Conservation (phyloP, 2,113 vertebrate genomes). For the Craseonycteris thonglongyai region DNA sequence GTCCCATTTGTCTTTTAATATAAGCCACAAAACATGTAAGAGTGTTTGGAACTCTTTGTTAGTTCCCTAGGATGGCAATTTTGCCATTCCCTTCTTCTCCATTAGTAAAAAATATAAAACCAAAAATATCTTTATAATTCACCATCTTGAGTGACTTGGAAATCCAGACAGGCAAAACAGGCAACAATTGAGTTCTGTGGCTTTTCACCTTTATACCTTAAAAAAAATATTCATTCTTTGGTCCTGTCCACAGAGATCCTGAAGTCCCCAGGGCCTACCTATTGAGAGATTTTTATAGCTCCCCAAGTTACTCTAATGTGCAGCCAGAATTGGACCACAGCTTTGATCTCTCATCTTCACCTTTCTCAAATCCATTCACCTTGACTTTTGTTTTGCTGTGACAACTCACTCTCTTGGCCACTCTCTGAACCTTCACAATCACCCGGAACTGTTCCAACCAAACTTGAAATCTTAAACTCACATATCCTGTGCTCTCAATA, state of each 20-base stretch:
- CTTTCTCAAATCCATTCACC: neutral
- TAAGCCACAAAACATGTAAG: neutral
- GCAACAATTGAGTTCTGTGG: neutral
- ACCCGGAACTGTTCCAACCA: neutral
- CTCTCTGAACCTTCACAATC: neutral
- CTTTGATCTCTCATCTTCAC: neutral
- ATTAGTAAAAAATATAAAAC: neutral
- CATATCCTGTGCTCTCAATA: neutral
- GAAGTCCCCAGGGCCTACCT: neutral
- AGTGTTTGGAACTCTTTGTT: neutral
- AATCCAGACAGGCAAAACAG: neutral
- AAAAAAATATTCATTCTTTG: neutral
- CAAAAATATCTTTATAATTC: neutral
- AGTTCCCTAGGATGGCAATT: neutral
- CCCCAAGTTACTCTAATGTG: neutral
- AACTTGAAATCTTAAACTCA: neutral
- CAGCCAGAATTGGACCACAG: neutral
- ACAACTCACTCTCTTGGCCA: neutral
- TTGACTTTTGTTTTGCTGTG: neutral
- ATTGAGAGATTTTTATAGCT: neutral
- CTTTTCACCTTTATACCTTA: neutral
- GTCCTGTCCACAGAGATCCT: neutral
- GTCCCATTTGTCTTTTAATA: neutral
- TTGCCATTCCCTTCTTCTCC: neutral
- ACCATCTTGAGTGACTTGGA: neutral